These are phyloP conservation scores for Halichondria panicea DNA, from an alignment of 37 sponge, comb jelly and placozoan genomes.

Conservation along the genomic window DNA sequence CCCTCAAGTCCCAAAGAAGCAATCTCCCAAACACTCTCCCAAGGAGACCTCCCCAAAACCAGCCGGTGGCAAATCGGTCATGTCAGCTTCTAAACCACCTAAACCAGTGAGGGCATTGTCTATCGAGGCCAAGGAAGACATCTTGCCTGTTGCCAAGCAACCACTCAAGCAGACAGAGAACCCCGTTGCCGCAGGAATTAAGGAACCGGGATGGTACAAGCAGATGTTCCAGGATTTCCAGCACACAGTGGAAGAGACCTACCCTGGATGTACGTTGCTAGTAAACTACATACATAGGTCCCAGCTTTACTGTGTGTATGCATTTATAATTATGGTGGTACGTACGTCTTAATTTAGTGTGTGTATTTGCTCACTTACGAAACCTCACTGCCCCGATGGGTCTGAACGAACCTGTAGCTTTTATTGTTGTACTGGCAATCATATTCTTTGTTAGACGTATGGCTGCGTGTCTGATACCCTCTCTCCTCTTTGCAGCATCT, in stretches of 20 bases:
- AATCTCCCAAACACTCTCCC: neutral
- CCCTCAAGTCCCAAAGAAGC: too few relatives aligned
- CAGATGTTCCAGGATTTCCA: constrained; percentile 44
- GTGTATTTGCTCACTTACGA: too few relatives aligned
- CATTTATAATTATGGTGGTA: neutral
- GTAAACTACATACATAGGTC: neutral
- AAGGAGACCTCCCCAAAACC: neutral
- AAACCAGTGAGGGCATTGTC: too few relatives aligned
- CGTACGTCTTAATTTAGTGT: too few relatives aligned
- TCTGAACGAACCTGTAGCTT: too few relatives aligned
- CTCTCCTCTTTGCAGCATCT: too few relatives aligned
- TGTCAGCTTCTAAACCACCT: neutral
- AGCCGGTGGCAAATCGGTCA: neutral
- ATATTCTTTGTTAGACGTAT: too few relatives aligned
- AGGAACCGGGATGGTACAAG: constrained; percentile 46
- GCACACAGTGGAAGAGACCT: constrained; percentile 33
- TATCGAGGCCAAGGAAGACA: too few relatives aligned
- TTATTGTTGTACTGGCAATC: too few relatives aligned
- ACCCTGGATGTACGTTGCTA: constrained; percentile 18
- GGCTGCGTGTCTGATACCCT: too few relatives aligned
- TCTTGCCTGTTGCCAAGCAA: too few relatives aligned
- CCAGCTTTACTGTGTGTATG: neutral
- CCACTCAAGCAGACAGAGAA: constrained; percentile 1
- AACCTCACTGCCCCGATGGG: too few relatives aligned
- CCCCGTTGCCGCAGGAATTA: neutral